Evolutionary conservation across 2,113 vertebrate species (phyloP).

Genomic region (Rattus norvegicus): GRCr8 NC_086039.1:107458001-107458500

Average conservation of each 20-base stretch:
- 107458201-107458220: neutral
- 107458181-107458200: neutral
- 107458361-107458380: neutral
- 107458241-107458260: neutral
- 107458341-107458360: neutral
- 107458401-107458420: neutral
- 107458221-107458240: neutral
- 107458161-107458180: neutral
- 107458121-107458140: neutral
- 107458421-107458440: neutral
- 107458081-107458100: neutral
- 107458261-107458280: slow-evolving; percentile 9
- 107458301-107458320: neutral
- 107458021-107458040: slow-evolving; percentile 2
- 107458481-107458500: slow-evolving; percentile 21
- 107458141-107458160: slow-evolving; percentile 18
- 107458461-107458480: neutral
- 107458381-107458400: neutral
- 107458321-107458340: neutral
- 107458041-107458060: neutral
- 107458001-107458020: neutral
- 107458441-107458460: neutral
- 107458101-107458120: neutral
- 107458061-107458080: neutral
- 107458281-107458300: neutral